Evolutionary conservation across 2,797 vertebrate species (phyloP).

Genomic region (Coluber constrictor): DNA sequence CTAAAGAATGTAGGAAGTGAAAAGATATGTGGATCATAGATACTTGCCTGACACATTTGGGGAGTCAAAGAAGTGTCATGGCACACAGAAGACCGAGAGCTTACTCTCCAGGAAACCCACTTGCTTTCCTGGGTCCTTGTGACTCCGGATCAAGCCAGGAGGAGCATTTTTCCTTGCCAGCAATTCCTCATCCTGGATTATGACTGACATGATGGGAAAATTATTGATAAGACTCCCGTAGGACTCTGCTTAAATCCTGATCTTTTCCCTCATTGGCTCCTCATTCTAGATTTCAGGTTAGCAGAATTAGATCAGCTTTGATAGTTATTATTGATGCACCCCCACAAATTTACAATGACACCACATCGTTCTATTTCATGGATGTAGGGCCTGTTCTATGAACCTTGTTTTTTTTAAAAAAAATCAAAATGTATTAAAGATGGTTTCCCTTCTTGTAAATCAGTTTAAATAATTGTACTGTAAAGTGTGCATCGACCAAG

Average conservation of each 20-base stretch:
- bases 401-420: not conserved
- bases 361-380: not conserved
- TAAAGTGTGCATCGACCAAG: not conserved
- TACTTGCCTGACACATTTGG: not conserved
- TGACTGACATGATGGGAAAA: not conserved
- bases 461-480: not conserved
- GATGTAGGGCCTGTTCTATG: not conserved
- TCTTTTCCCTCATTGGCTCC: not conserved
- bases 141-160: not conserved
- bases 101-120: not conserved
- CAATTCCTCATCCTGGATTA: not conserved
- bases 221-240: not conserved
- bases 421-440: not conserved
- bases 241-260: not conserved
- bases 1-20: not conserved
- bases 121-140: not conserved
- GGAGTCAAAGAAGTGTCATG: not conserved
- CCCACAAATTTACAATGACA: not conserved
- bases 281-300: not conserved
- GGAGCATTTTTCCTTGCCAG: not conserved
- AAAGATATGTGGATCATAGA: too few relatives aligned
- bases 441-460: not conserved
- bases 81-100: not conserved
- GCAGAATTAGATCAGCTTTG: not conserved
- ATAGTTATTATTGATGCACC: not conserved